Base-by-base conservation (phyloP, 2,888 invertebrate genomes). In the Conus canariensis region DNA sequence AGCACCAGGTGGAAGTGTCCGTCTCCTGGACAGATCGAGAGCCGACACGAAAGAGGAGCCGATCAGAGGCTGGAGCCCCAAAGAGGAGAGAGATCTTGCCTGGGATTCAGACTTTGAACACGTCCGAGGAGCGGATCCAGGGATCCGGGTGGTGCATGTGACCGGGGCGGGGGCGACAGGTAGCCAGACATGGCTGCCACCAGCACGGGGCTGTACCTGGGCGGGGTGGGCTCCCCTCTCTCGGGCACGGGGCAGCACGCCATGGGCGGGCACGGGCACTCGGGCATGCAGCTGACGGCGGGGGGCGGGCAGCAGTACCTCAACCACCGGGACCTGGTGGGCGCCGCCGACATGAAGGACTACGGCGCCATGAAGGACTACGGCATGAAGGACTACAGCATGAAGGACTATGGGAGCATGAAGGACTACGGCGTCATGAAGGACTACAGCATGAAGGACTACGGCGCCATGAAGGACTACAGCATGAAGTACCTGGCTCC, bases 101-200 rank as follows among this genome's bases (percentile, higher is more conserved):
- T 10, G 64, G 64, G 64, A 14, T 64, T 64, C 64, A 4, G 45
- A 45, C 45, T 45, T 64, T 64, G 12, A 64, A 10, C 12, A 16
- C 16, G 64, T 7, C 16, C 64, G 64, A n/a, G 74, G 74, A 64
- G 64, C 9, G 74, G 74, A 64, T 16, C 64, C 16, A 64, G 16
- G 64, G 64, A 64, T 64, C 16, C 45, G 30, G 30, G 56, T 58
- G 67, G 89, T 89, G 83, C 56, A 89, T 89, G 89, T 89, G 85
- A 89, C 22, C 56, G 6, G 58, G 25, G 14, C 9, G 56, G 45
- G 19, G 64, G 82, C 5, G 67, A 8, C 30, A 19, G 83, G 59
- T n/a, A 58, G 74, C 87, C 87, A 82, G 30, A 3, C 98, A 98
- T 98, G 98, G 98, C 98, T 97, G 98, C 98, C 97, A 98, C 98